A percentile compares a stretch with the other conserved stretches of the same genome.
Conservation (phyloP, 2,888 invertebrate genomes). For the Erebia aethiops region DNA sequence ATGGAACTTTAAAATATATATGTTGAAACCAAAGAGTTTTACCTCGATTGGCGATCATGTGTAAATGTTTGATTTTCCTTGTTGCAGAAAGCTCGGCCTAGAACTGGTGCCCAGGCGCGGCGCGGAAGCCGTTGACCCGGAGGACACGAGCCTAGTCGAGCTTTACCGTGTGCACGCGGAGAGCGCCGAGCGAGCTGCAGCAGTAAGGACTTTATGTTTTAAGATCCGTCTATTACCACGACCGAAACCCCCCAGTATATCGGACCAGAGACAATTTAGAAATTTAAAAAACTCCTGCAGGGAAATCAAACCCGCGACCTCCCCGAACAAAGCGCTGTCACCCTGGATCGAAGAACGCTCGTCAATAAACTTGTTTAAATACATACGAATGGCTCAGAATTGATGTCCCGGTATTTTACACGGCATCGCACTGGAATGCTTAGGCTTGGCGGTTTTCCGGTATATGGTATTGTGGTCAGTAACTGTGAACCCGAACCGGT, state of each 20-base stretch:
- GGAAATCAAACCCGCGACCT: too few species aligned
- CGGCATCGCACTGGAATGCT: slow-evolving; percentile 8
- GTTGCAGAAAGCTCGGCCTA: slow-evolving; percentile 91
- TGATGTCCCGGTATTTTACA: neutral
- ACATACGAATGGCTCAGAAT: neutral
- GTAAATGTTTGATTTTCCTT: slow-evolving; percentile 16
- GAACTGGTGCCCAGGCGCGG: slow-evolving; percentile 96
- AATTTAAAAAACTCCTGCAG: too few species aligned
- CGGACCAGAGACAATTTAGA: too few species aligned
- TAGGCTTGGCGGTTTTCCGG: slow-evolving; percentile 5
- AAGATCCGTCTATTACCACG: too few species aligned
- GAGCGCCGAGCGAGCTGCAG: slow-evolving; percentile 88
- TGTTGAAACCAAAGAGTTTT: too few species aligned
- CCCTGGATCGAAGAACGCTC: too few species aligned
- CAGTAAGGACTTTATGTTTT: slow-evolving; percentile 80
- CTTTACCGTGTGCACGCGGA: slow-evolving; percentile 91
- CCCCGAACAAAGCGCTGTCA: too few species aligned
- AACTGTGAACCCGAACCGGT: slow-evolving; percentile 2
- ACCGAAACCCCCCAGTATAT: too few species aligned
- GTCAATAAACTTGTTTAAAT: neutral
- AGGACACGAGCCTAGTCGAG: slow-evolving; percentile 93
- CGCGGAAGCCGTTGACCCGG: slow-evolving; percentile 94
- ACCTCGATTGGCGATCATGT: neutral
- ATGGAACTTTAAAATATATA: too few species aligned
- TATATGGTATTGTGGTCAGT: neutral